These are phyloP conservation scores for Melanotaenia parkinsoni DNA, from an alignment of 2,797 vertebrate genomes.

Conservation along the genomic window DNA sequence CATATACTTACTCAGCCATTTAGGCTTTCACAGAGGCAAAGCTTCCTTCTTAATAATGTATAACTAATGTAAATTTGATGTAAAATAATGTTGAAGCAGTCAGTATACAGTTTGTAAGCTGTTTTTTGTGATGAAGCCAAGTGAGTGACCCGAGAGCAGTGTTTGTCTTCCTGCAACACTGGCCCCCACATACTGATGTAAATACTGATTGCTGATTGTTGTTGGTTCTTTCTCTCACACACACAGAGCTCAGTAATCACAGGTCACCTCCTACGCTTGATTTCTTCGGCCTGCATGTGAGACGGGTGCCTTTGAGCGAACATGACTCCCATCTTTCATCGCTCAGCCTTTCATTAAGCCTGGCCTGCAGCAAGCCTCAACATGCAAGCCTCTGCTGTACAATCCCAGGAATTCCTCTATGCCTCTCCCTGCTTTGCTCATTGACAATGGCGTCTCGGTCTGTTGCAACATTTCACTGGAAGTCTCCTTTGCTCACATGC, in stretches of 20 bases:
- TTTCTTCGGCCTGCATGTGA: slow-evolving; percentile 44
- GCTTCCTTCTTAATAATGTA: slow-evolving; percentile 39
- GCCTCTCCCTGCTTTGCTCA: slow-evolving; percentile 25
- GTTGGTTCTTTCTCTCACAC: slow-evolving; percentile 8
- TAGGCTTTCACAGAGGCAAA: slow-evolving; percentile 19
- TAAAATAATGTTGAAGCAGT: not conserved
- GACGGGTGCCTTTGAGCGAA: slow-evolving; percentile 39
- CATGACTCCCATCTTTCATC: slow-evolving; percentile 63
- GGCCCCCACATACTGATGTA: slow-evolving; percentile 49
- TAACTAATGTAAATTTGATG: slow-evolving; percentile 30
- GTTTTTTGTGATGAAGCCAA: slow-evolving; percentile 6
- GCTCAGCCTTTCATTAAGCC: slow-evolving; percentile 59
- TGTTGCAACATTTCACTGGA: slow-evolving; percentile 8
- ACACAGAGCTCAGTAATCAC: slow-evolving; percentile 51
- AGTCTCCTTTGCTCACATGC: not conserved
- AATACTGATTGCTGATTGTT: slow-evolving; percentile 42
- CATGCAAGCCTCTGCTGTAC: slow-evolving; percentile 64
- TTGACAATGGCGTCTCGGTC: slow-evolving; percentile 15
- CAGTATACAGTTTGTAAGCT: not conserved
- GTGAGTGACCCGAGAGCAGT: slow-evolving; percentile 23
- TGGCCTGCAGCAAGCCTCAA: slow-evolving; percentile 68
- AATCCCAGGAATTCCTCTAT: slow-evolving; percentile 73
- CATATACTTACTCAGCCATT: not conserved
- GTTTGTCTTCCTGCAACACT: slow-evolving; percentile 29
- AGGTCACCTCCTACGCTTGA: slow-evolving; percentile 66